phyloP scores from a whole-genome alignment of 2,797 vertebrate genomes.

The Lagorchestes hirsutus region DNA sequence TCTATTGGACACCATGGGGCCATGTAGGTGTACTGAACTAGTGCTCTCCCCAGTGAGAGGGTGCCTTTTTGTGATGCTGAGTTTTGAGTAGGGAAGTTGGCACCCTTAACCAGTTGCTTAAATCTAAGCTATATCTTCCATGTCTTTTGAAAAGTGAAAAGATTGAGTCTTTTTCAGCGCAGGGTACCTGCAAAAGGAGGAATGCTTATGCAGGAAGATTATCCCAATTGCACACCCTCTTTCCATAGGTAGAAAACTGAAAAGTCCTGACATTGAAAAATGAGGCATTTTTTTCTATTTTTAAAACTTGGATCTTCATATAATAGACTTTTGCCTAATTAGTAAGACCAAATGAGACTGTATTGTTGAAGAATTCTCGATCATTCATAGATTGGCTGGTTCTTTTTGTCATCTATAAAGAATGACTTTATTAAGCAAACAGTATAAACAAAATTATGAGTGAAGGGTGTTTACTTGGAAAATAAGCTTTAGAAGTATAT shows the following conservation, averaged over 20 bases:
- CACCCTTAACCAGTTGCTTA: neutral
- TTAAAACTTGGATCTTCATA: neutral
- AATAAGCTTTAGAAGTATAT: constrained; percentile 18
- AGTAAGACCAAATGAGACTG: neutral
- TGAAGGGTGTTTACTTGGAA: constrained; percentile 18
- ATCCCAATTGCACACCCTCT: neutral
- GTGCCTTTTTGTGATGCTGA: neutral
- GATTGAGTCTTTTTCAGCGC: neutral
- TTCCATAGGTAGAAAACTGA: neutral
- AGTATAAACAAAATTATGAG: constrained; percentile 1
- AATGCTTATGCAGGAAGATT: neutral
- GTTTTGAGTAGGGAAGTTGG: neutral
- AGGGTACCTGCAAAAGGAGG: neutral
- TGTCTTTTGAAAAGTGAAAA: neutral
- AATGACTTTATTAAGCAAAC: constrained; percentile 14
- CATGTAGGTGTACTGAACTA: neutral
- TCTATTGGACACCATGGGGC: neutral
- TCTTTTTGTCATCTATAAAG: neutral
- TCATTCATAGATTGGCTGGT: constrained; percentile 19
- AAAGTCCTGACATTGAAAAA: neutral
- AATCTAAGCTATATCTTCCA: neutral
- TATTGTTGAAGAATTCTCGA: neutral
- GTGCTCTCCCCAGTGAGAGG: neutral
- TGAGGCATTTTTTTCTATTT: neutral
- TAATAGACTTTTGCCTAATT: neutral